Evolutionary conservation across 2,888 invertebrate species (phyloP), one percentile per base, ranked within the genome.

Genomic region (Poecilobothrus nobilitatus): DNA sequence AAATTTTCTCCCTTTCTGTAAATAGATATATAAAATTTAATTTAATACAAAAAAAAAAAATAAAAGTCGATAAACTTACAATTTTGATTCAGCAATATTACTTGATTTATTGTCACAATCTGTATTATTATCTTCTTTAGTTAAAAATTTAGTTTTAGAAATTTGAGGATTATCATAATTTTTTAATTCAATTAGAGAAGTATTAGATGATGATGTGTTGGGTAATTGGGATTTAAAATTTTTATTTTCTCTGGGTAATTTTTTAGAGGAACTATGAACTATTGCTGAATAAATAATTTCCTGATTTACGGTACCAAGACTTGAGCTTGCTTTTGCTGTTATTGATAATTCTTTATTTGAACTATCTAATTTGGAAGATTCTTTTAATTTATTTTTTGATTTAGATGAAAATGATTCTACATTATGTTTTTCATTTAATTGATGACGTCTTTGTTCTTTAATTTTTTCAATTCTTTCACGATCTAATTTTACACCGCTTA

Each of bases 401-500:
- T 83, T 83, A n/a, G 84, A 83, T 74, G 85, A 85, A 70, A 94
- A 89, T 12, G 92, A 90, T 74, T 92, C 92, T 1, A 91, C 89
- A 72, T 91, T 89, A 78, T 93, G 94, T 79, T 93, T 94, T 77
- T 94, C 93, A 65, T 93, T 86, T 18, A 94, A 81, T 76, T 92
- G 91, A 74, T 89, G 90, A 67, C 95, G 84, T n/a, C 94, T 83
- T 77, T 95, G 94, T 77, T 94, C 93, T 82, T 95, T 95, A 78
- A 94, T 95, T 78, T 91, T 90, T 80, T 95, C 94, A 72, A 95
- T 93, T 65, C 94, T 83, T 77, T 94, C 94, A 66, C 94, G 83
- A 75, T 91, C 90, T 27, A 88, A 77, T 71, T 89, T 87, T 62
- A 83, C 82, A 27, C 80, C 82, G 68, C 86, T 86, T 9, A 86